Evolutionary conservation across 2,888 invertebrate genomes (phyloP), one percentile per base, ranked within the genome.

Genomic region (Polydesmus complanatus): DNA sequence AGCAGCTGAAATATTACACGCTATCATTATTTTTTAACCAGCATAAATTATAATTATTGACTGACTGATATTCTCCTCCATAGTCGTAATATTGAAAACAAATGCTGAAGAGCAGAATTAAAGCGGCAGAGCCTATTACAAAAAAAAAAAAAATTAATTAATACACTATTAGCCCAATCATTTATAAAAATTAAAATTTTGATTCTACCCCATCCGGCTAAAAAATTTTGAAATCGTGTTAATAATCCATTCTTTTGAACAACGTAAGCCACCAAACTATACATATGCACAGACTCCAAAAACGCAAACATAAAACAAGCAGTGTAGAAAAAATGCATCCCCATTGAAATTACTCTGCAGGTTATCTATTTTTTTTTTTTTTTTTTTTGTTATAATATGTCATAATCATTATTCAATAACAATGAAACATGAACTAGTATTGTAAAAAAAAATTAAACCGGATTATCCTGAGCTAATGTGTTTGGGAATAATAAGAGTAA

Each of bases 281-380:
- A 70, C 64, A 70, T 69, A 63, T 70, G 70, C 19, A 70, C 62
- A 3, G 68, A 60, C 61, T 70, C 70, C 60, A 70, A 59, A 50
- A 69, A 62, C 65, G 69, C 66, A 63, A 70, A 70, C 64, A 66
- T 64, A 63, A 70, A 70, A 63, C 68, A 68, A 11, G 69, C 69
- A 18, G 69, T 69, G 66, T 68, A 69, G 66, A 68, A 70, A 47
- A 67, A 66, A 61, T 70, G 70, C 19, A 69, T 58, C 5, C 62
- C 56, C 37, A 70, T 67, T 1, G 68, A 68, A 1, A 69, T 54
- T 8, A 66, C 57, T 22, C 63, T 58, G 54, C 70, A 70, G 11
- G 66, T 1, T 1, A 58, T 60, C 68, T 68, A 61, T n/a, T n/a
- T n/a, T n/a, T n/a, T n/a, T n/a, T n/a, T n/a, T n/a, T n/a, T n/a